Evolutionary conservation across 1,140 invertebrate genomes (phyloP), one percentile per base, ranked within the genome.

Genomic region (Pseudomyrmex pallidus): DNA sequence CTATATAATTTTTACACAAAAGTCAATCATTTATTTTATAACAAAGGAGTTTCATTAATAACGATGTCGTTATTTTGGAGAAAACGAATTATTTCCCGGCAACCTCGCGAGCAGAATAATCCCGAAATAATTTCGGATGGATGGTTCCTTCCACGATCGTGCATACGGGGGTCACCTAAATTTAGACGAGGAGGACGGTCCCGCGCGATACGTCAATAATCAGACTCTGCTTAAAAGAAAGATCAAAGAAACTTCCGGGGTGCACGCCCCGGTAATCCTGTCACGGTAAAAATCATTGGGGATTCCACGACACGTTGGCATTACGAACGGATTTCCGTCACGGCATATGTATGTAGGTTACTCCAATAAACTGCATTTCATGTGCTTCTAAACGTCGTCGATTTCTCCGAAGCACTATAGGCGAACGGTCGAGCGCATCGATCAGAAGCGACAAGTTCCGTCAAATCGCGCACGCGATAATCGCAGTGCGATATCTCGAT

Each of bases 321-420:
- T 63, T 15, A 80, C 61, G 52, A 52, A 62, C 17, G 84, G 77
- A 80, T 77, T 90, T 91, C 77, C 86, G 89, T 88, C 90, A 59
- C 70, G 52, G 80, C 77, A 35, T 25, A 92, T 93, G 86, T 25
- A 92, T 93, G 86, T 92, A 89, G 90, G 91, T 90, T 92, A 92
- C 90, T 91, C 90, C 91, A 91, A 92, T 91, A 90, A 92, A 92
- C 87, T 89, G 88, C 91, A 88, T 86, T 92, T 83, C 72, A 90
- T 77, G 91, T 91, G 91, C 89, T 92, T 93, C 91, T 91, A 91
- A 92, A 92, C 88, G 89, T 84, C 83, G 85, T 68, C 87, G 85
- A 92, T 91, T 91, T 76, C 57, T 74, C 59, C 78, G 86, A 88
- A 85, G 86, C 78, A 61, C 46, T 72, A 82, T 10, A 35, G 35